Evolutionary conservation across 1,140 invertebrate genomes (phyloP).

Genomic region (Lepidurus couesii): DNA sequence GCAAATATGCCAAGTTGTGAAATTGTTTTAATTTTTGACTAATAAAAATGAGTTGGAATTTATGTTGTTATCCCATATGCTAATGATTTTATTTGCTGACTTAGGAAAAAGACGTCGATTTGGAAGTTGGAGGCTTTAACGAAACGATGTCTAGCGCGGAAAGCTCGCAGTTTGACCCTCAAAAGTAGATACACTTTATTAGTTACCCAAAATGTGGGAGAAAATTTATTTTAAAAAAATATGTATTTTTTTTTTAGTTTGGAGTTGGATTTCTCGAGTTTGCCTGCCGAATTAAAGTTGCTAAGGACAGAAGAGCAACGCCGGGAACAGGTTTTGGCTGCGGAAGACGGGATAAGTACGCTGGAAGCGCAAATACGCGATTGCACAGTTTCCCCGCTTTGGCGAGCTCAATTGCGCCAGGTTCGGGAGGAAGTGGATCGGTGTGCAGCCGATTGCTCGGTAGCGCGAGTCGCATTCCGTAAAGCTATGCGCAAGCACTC

Average conservation of each 20-base stretch:
- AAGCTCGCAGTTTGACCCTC: neutral
- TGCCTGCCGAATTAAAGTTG: neutral
- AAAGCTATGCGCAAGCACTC: neutral
- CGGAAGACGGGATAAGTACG: neutral
- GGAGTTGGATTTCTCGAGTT: neutral
- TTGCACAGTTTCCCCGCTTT: neutral
- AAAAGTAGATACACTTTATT: neutral
- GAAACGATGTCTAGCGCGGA: neutral
- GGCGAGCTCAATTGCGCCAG: neutral
- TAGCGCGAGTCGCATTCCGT: neutral
- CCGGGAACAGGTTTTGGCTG: neutral
- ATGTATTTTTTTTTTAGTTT: neutral
- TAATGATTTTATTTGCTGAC: neutral
- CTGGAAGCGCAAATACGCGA: neutral
- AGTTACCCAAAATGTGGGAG: neutral
- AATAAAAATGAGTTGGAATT: no score
- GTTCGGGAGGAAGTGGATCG: neutral
- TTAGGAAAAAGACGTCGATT: neutral
- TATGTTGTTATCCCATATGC: neutral
- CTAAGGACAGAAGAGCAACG: neutral
- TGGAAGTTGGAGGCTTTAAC: neutral
- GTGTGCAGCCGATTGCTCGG: neutral
- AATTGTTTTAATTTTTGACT: neutral
- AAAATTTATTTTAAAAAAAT: neutral
- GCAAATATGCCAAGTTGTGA: neutral